Evolutionary conservation across 2,888 invertebrate species (phyloP), one percentile per base, ranked within the genome.

Genomic region (Apodemia zela): DNA sequence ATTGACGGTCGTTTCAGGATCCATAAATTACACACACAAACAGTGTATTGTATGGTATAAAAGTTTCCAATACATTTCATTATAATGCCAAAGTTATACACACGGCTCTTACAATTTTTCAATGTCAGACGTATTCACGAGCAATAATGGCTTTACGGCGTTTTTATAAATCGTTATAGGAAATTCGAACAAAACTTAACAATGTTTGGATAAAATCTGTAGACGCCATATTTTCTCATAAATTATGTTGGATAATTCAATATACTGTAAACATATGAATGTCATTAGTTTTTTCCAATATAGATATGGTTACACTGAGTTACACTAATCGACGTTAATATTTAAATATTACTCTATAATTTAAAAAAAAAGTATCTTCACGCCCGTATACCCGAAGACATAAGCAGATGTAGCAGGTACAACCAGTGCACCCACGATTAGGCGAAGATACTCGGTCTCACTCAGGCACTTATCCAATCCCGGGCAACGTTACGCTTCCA

Each of bases 61-160:
- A 51, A 51, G 51, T 51, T 51, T 51, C 51, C 51, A 51, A 51
- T 51, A 51, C 51, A 51, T 51, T 51, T 21, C 51, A 51, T 51
- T 51, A 51, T 51, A 51, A 51, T 51, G n/a, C 58, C 21, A 59
- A 60, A 65, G 64, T 62, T 65, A 65, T 58, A 47, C 64, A 60
- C 51, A 42, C 57, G 63, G 54, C 66, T 62, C 38, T 38, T 13
- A 13, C 68, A 63, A 69, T 70, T 66, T 64, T 64, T 69, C 69
- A 70, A 70, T 61, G 70, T 69, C 70, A 69, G 65, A 61, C 59
- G 61, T 64, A 63, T 68, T 66, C 61, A 57, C 64, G 63, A 64
- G 62, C 62, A 61, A 68, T 70, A 67, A 69, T 66, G 69, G 65
- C 61, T 64, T 60, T 59, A 54, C 58, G 63, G 67, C 65, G 61